These are phyloP conservation scores for Perognathus longimembris DNA, from an alignment of 2,113 vertebrate genomes.

Conservation along the genomic window DNA sequence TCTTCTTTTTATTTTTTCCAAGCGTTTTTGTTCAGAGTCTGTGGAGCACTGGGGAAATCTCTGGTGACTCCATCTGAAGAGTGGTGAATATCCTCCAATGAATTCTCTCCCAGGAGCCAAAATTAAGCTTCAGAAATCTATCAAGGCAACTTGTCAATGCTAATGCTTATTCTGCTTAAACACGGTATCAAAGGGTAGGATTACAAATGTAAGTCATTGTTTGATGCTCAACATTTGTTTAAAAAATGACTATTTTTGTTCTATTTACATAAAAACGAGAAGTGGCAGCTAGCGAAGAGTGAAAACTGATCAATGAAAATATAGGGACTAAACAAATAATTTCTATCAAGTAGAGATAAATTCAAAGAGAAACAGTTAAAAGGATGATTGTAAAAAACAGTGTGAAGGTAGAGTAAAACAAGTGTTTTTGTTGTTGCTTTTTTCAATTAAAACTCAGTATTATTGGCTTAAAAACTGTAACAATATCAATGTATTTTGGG, in stretches of 20 bases:
- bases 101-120: slow-evolving; percentile 73
- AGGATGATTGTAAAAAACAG: not conserved
- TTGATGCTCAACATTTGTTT: not conserved
- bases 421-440: not conserved
- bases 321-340: not conserved
- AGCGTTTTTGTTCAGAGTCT: slow-evolving; percentile 54
- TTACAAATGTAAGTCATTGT: too few relatives aligned
- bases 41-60: slow-evolving; percentile 49
- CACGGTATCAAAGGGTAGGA: slow-evolving; percentile 49
- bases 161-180: slow-evolving; percentile 68
- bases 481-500: not conserved
- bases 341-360: not conserved
- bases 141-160: slow-evolving; percentile 72
- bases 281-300: not conserved
- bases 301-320: not conserved
- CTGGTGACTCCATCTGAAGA: slow-evolving; percentile 59
- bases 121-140: slow-evolving; percentile 69
- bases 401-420: not conserved
- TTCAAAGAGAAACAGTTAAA: not conserved
- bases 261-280: slow-evolving; percentile 44
- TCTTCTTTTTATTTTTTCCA: too few relatives aligned
- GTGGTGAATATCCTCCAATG: slow-evolving; percentile 63
- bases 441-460: not conserved
- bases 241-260: not conserved
- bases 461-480: not conserved